These are phyloP conservation scores for Drusus annulatus DNA, from an alignment of 1,140 invertebrate genomes.

Conservation along the genomic window DNA sequence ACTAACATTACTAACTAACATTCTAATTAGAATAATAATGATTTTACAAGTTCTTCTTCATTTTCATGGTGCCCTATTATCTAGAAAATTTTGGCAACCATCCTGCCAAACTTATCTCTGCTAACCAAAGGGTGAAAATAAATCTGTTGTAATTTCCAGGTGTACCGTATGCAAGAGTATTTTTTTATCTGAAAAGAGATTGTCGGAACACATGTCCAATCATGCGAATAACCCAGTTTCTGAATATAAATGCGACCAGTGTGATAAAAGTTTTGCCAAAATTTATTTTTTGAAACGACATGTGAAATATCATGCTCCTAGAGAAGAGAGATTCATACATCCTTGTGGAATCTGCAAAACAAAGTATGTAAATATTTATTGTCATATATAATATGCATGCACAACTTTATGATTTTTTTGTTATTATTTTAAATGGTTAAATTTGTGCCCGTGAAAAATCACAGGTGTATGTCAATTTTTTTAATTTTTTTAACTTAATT, in stretches of 20 bases:
- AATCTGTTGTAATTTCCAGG: background rate
- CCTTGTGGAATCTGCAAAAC: constrained; percentile 48
- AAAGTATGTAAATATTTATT: constrained; percentile 25
- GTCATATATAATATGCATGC: too few relatives aligned
- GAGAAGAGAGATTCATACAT: constrained; percentile 49
- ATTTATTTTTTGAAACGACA: constrained; percentile 40
- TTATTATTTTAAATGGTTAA: too few relatives aligned
- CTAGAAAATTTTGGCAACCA: background rate
- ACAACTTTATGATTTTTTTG: too few relatives aligned
- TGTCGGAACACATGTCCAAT: background rate
- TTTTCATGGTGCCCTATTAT: too few relatives aligned
- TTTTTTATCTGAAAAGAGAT: constrained; percentile 1
- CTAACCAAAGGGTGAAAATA: too few relatives aligned
- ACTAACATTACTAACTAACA: too few relatives aligned
- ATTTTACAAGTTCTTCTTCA: too few relatives aligned
- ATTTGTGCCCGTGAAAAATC: too few relatives aligned
- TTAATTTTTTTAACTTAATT: too few relatives aligned
- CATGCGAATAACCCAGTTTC: background rate
- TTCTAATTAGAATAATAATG: background rate
- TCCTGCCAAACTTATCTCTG: too few relatives aligned
- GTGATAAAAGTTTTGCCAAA: constrained; percentile 45
- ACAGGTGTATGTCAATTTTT: too few relatives aligned
- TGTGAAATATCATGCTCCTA: constrained; percentile 50
- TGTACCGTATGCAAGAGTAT: background rate
- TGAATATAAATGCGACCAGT: constrained; percentile 44